Percentiles rank a stretch among this genome's conserved stretches.
These are phyloP conservation scores for Bufo gargarizans DNA, from an alignment of 2,113 vertebrate species.

Conservation along the genomic window DNA sequence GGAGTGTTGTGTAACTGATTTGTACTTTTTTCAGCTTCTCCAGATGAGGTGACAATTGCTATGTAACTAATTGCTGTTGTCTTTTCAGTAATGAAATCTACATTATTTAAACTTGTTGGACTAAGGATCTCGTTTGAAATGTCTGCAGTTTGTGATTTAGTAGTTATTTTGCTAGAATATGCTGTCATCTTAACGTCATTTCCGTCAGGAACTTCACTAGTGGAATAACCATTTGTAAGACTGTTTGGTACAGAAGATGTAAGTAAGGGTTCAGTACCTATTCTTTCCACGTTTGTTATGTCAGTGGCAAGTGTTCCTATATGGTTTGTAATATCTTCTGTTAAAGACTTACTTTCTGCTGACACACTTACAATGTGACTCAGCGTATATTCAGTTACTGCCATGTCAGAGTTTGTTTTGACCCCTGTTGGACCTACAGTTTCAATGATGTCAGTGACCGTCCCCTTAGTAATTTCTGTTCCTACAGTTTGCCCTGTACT, in stretches of 20 bases:
- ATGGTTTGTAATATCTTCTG: no score
- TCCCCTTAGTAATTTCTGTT: no score
- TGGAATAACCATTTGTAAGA: not conserved
- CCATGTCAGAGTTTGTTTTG: no score
- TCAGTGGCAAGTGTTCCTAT: not conserved
- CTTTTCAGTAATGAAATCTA: not conserved
- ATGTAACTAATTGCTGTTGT: not conserved
- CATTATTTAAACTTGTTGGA: slow-evolving; percentile 4
- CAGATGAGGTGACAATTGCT: not conserved
- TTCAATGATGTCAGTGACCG: no score
- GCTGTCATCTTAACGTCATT: not conserved
- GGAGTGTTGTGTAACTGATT: not conserved
- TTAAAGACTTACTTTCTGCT: no score
- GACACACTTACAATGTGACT: not conserved
- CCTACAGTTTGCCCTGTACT: no score
- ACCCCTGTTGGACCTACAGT: no score
- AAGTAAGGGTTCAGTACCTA: not conserved
- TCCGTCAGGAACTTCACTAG: not conserved
- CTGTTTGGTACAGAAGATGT: not conserved
- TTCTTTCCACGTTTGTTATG: not conserved
- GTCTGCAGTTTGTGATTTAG: not conserved
- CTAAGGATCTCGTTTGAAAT: not conserved
- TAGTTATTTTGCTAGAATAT: not conserved
- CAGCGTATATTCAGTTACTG: no score
- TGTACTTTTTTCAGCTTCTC: not conserved